Conservation (phyloP, 2,797 vertebrate species). For the Enteromius mattozi region DNA sequence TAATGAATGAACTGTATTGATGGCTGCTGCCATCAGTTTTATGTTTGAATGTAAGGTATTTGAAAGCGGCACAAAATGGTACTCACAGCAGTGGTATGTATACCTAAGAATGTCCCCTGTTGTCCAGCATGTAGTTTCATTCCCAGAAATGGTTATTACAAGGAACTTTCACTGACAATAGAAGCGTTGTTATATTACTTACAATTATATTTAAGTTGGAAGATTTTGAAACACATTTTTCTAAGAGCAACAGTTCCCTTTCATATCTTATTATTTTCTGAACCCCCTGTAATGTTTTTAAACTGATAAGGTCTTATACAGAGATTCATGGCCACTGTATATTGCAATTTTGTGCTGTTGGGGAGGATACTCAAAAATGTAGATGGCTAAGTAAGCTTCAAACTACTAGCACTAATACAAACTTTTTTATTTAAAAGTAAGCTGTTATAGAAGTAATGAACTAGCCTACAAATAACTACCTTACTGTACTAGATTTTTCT, state of each 20-base stretch:
- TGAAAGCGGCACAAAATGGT: neutral
- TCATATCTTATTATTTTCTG: neutral
- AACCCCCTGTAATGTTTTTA: neutral
- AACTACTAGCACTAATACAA: neutral
- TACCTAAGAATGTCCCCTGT: constrained; percentile 16
- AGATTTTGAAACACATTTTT: constrained; percentile 18
- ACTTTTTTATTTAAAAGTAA: neutral
- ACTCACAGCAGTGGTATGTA: neutral
- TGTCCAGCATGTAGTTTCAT: constrained; percentile 24
- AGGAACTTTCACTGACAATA: constrained; percentile 3
- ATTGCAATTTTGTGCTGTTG: neutral
- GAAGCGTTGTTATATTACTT: constrained; percentile 2
- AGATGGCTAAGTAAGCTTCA: neutral
- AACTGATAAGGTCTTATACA: neutral
- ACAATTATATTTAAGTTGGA: constrained; percentile 23
- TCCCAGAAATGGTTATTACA: constrained; percentile 13
- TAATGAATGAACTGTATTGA: constrained; percentile 9
- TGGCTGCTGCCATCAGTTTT: neutral
- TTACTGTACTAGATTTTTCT: no score
- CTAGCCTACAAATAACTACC: no score
- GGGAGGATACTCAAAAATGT: neutral
- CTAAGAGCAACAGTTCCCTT: neutral
- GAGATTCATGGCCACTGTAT: neutral
- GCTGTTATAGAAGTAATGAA: neutral
- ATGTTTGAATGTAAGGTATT: constrained; percentile 7